A percentile compares a stretch with the other conserved stretches of the same genome.
phyloP scores from a whole-genome alignment of 2,113 vertebrate species.

The Notarius quadriscutis region DNA sequence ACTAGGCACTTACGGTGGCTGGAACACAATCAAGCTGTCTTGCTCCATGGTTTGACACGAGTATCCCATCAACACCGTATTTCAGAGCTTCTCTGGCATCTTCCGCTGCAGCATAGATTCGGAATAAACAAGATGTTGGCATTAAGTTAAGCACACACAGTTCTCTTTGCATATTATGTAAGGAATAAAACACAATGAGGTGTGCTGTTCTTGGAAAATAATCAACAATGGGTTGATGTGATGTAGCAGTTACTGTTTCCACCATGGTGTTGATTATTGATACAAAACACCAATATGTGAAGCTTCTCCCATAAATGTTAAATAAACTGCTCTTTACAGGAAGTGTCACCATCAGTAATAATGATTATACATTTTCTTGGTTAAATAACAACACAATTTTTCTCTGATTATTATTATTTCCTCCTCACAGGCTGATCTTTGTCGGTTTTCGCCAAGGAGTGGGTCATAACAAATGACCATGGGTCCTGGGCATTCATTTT shows the following conservation, averaged over 20 bases:
- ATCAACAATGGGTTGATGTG: not conserved
- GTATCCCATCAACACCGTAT: constrained; percentile 84
- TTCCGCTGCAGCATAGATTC: constrained; percentile 70
- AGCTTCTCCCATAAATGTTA: not conserved
- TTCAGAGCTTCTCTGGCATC: constrained; percentile 84
- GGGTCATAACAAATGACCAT: no score
- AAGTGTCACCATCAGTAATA: not conserved
- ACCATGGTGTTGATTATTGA: not conserved
- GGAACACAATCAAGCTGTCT: constrained; percentile 80
- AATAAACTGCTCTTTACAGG: not conserved
- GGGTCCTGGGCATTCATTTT: no score
- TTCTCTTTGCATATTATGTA: not conserved
- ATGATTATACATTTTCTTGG: not conserved
- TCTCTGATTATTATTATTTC: not conserved
- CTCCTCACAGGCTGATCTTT: no score
- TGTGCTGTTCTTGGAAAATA: not conserved
- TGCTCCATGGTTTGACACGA: constrained; percentile 95
- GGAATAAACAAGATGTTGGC: constrained; percentile 15
- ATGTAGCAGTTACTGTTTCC: not conserved
- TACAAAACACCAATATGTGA: not conserved
- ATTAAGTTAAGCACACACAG: not conserved
- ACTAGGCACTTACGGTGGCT: constrained; percentile 69
- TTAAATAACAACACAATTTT: not conserved
- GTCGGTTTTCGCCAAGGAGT: no score
- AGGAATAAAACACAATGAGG: not conserved